Evolutionary conservation across 2,113 vertebrate species (phyloP).

Genomic region (Mesocricetus auratus): DNA sequence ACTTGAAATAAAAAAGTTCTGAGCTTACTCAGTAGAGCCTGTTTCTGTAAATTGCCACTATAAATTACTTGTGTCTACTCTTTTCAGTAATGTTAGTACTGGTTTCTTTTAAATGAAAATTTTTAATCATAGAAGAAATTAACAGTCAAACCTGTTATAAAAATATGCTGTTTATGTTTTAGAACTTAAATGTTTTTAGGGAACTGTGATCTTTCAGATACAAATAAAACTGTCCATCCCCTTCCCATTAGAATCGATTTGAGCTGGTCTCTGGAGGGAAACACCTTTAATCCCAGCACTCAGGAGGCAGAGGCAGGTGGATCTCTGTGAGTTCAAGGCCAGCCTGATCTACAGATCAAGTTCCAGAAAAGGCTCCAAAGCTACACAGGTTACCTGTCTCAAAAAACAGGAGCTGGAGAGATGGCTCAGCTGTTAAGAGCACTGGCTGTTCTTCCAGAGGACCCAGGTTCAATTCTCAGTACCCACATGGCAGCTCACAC

Average conservation of each 20-base stretch:
- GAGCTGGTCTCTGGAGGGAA: no score
- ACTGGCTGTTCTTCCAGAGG: no score
- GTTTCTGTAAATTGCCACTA: background rate
- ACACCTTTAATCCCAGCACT: no score
- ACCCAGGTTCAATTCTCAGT: no score
- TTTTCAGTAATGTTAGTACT: conserved; percentile 19
- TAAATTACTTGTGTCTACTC: background rate
- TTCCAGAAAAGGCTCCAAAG: no score
- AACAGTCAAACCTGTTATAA: background rate
- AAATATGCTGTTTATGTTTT: background rate
- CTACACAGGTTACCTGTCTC: no score
- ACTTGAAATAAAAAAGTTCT: background rate
- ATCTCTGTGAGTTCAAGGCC: no score
- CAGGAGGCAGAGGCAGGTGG: no score
- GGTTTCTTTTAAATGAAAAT: background rate
- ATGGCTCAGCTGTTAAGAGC: no score
- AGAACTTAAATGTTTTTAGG: background rate
- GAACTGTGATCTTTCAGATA: background rate
- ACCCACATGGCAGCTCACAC: no score
- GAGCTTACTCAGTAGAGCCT: background rate
- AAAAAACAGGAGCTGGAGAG: no score
- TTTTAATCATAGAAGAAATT: background rate
- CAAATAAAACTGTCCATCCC: background rate
- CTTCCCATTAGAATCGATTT: background rate
- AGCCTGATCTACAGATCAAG: no score